phyloP scores from a whole-genome alignment of 2,797 vertebrate species.

The Orestias chungarensis region DNA sequence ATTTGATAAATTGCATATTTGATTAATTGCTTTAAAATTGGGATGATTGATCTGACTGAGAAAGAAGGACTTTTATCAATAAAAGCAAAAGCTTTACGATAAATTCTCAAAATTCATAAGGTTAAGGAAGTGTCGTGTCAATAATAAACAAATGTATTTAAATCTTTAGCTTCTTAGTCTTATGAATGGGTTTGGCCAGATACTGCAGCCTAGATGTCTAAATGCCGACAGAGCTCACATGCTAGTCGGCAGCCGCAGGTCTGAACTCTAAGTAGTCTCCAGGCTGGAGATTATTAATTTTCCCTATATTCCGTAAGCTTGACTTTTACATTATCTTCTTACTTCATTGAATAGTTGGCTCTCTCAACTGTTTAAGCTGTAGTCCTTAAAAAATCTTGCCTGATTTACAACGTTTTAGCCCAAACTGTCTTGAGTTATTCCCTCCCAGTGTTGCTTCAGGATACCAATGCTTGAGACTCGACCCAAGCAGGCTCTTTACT shows the following conservation, averaged over 20 bases:
- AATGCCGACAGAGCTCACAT: constrained; percentile 29
- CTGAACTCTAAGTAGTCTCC: constrained; percentile 26
- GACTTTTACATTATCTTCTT: constrained; percentile 12
- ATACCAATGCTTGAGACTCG: constrained; percentile 2
- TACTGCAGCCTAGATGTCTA: constrained; percentile 12
- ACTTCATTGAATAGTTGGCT: constrained; percentile 15
- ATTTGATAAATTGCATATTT: not conserved
- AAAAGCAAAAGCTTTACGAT: not conserved
- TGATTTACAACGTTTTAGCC: constrained; percentile 12
- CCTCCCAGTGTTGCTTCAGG: not conserved
- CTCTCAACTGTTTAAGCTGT: constrained; percentile 4
- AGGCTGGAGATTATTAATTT: constrained; percentile 34
- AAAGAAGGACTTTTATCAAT: not conserved
- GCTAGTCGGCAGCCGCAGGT: constrained; percentile 2
- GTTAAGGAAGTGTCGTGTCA: no score
- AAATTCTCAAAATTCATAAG: not conserved
- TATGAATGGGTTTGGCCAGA: constrained; percentile 24
- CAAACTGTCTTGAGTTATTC: not conserved
- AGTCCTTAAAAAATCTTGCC: constrained; percentile 2
- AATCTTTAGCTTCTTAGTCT: constrained; percentile 26
- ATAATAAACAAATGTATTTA: no score
- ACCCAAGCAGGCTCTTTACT: not conserved
- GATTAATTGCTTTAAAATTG: not conserved
- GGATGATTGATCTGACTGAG: not conserved
- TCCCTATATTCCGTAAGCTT: constrained; percentile 4